Evolutionary conservation across 2,113 vertebrate genomes (phyloP).

Genomic region (Trematocara variabile): DNA sequence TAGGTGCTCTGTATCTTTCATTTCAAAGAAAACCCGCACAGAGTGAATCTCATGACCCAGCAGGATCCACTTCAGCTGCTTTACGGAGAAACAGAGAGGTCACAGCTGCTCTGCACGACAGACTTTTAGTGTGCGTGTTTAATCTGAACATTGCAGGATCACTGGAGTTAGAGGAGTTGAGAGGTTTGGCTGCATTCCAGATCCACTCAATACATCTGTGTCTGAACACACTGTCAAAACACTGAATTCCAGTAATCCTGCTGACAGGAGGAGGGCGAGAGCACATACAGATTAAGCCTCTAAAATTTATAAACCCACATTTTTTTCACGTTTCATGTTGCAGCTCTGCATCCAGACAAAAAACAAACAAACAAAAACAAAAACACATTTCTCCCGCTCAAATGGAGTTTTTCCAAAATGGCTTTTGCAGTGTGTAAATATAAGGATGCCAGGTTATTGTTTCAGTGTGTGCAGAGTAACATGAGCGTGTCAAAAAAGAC

Average conservation of each 20-base stretch:
- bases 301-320: background rate
- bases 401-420: background rate
- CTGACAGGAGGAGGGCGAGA: background rate
- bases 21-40: constrained; percentile 36
- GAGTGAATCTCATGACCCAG: constrained; percentile 18
- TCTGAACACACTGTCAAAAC: constrained; percentile 12
- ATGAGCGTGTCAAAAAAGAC: background rate
- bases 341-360: background rate
- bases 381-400: background rate
- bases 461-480: background rate
- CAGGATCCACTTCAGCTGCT: constrained; percentile 26
- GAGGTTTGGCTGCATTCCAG: background rate
- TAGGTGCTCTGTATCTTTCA: background rate
- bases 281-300: background rate
- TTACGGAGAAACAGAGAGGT: constrained; percentile 28
- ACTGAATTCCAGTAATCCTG: constrained; percentile 8
- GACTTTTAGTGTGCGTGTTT: background rate
- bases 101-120: constrained; percentile 5
- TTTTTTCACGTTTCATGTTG: background rate
- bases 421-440: background rate
- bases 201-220: background rate
- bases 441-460: background rate
- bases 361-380: background rate
- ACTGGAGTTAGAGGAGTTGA: background rate
- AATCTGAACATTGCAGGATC: constrained; percentile 7